A percentile compares a stretch with the other conserved stretches of the same genome.
phyloP scores from a whole-genome alignment of 2,888 invertebrate species.

The Hyppa rectilinea region DNA sequence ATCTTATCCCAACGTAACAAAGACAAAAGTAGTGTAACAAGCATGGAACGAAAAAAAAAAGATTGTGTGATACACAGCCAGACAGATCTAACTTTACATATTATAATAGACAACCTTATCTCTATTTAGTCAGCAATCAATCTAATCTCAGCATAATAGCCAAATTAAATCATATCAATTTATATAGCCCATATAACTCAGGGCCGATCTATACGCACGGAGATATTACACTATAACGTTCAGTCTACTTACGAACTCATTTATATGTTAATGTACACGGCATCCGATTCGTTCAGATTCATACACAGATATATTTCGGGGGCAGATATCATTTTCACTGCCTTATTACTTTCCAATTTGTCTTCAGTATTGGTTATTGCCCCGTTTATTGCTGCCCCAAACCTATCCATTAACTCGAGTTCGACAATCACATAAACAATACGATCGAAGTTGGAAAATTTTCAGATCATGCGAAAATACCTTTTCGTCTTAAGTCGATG shows the following conservation, averaged over 20 bases:
- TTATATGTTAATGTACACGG: slow-evolving; percentile 89
- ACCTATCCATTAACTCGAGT: slow-evolving; percentile 76
- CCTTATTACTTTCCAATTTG: slow-evolving; percentile 91
- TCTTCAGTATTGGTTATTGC: slow-evolving; percentile 88
- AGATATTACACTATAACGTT: slow-evolving; percentile 80
- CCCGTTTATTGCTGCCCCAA: slow-evolving; percentile 81
- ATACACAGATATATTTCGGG: slow-evolving; percentile 86
- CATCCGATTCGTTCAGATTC: slow-evolving; percentile 86
- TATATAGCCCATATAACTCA: slow-evolving; percentile 78
- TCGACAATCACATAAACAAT: slow-evolving; percentile 63
- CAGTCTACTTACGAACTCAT: slow-evolving; percentile 90
- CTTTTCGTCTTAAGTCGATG: slow-evolving; percentile 89
- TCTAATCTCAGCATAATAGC: slow-evolving; percentile 68
- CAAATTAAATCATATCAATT: slow-evolving; percentile 74
- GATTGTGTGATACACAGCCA: neutral
- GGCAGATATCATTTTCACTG: slow-evolving; percentile 90
- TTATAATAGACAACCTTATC: slow-evolving; percentile 57
- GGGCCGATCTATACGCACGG: slow-evolving; percentile 75
- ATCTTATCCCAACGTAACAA: neutral
- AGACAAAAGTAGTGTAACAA: neutral
- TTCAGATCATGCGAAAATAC: slow-evolving; percentile 76
- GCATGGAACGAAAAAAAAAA: slow-evolving; percentile 15
- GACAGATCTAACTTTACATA: slow-evolving; percentile 48
- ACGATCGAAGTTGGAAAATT: slow-evolving; percentile 55
- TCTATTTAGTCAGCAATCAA: slow-evolving; percentile 68